A percentile compares a stretch with the other conserved stretches of the same genome.
These are phyloP conservation scores for Phaethon lepturus DNA, from an alignment of 2,113 vertebrate genomes.

Conservation along the genomic window DNA sequence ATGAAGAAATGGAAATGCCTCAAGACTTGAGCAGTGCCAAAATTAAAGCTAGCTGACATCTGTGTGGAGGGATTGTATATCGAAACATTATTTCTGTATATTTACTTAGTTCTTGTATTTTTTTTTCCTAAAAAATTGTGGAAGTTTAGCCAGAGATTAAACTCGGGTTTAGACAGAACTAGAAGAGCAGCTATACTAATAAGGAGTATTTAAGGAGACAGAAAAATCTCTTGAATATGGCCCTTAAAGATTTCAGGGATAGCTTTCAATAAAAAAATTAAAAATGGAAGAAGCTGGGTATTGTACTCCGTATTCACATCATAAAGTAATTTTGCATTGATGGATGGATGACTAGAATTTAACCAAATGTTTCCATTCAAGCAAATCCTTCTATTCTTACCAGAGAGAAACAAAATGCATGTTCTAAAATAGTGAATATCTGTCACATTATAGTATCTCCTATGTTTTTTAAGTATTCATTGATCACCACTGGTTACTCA, in stretches of 20 bases:
- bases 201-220: background rate
- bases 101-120: background rate
- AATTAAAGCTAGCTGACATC: background rate
- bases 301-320: background rate
- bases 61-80: background rate
- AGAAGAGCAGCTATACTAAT: background rate
- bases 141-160: background rate
- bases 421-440: background rate
- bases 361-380: background rate
- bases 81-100: background rate
- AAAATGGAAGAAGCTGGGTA: background rate
- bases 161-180: background rate
- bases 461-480: background rate
- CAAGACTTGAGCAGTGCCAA: background rate
- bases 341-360: background rate
- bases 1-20: background rate
- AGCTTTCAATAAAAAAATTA: background rate
- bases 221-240: background rate
- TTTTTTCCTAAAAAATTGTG: background rate
- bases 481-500: background rate
- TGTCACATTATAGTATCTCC: background rate
- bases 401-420: background rate
- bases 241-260: background rate
- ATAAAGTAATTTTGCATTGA: background rate
- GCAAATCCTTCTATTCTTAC: background rate